A percentile compares a stretch with the other conserved stretches of the same genome.
Evolutionary conservation across 2,113 vertebrate genomes (phyloP).

Genomic region (Elaphurus davidianus): DNA sequence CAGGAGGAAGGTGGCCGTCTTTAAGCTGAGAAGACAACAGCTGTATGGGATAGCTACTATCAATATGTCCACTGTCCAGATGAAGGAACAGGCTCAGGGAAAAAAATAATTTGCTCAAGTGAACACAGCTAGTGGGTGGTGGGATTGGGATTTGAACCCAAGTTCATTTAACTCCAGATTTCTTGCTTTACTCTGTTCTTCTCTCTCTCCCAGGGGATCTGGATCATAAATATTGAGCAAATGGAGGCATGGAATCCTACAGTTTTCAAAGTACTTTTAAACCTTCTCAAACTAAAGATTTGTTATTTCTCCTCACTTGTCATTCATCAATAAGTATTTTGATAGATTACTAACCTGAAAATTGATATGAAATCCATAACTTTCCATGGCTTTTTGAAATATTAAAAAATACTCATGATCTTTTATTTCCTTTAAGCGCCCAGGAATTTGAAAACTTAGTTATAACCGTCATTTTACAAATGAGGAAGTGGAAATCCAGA

Average conservation of each 20-base stretch:
- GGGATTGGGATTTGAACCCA: not conserved
- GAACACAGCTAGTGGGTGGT: not conserved
- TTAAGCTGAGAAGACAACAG: not conserved
- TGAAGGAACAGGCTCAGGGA: not conserved
- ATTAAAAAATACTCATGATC: constrained; percentile 33
- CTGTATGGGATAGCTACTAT: not conserved
- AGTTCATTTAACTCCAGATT: not conserved
- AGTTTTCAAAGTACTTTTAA: constrained; percentile 12
- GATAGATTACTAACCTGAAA: not conserved
- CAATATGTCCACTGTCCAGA: not conserved
- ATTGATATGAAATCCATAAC: constrained; percentile 23
- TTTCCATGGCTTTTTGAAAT: constrained; percentile 35
- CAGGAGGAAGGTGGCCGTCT: not conserved
- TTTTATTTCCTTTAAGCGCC: constrained; percentile 37
- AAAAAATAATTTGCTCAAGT: not conserved
- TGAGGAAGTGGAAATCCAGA: constrained; percentile 30
- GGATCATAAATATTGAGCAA: not conserved
- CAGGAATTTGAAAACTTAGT: constrained; percentile 43
- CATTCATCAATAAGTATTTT: constrained; percentile 36
- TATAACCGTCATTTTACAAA: constrained; percentile 51
- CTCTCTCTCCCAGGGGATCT: not conserved
- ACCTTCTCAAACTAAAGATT: not conserved
- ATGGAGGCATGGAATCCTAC: not conserved
- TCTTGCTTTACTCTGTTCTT: not conserved
- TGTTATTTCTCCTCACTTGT: not conserved